Conservation (phyloP, 2,888 invertebrate genomes). For the Rhyacophila evoluta region DNA sequence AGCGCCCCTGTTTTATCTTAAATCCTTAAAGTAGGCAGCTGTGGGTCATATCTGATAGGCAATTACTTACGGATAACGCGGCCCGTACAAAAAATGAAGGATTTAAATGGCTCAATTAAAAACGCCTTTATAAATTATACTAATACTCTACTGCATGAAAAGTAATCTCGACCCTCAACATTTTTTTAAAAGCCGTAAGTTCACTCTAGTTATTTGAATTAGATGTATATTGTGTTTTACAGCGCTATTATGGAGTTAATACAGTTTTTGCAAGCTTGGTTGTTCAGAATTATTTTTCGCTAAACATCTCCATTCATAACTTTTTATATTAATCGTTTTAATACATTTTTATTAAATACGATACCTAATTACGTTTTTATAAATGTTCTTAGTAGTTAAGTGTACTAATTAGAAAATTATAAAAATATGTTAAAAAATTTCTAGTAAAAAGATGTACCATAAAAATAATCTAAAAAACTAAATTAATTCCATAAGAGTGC, state of each 20-base stretch:
- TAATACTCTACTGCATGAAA: conserved; percentile 9
- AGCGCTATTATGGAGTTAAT: not conserved
- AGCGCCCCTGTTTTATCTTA: not conserved
- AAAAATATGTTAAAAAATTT: too few relatives aligned
- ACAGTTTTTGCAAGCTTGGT: not conserved
- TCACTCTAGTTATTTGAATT: not conserved
- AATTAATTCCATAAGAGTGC: too few relatives aligned
- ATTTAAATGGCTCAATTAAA: conserved; percentile 22
- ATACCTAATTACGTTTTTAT: too few relatives aligned
- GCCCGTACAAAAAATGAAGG: conserved; percentile 23
- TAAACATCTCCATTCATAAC: too few relatives aligned
- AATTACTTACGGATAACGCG: conserved; percentile 24
- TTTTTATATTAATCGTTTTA: too few relatives aligned
- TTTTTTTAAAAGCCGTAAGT: not conserved
- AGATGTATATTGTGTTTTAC: not conserved
- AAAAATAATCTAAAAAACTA: too few relatives aligned
- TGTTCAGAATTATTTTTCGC: not conserved
- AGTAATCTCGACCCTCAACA: not conserved
- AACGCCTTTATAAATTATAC: conserved; percentile 17
- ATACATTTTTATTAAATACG: too few relatives aligned
- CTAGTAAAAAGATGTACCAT: too few relatives aligned
- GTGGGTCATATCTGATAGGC: conserved; percentile 22
- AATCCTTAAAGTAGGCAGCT: conserved; percentile 5
- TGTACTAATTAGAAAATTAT: too few relatives aligned
- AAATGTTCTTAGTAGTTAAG: too few relatives aligned